These are phyloP conservation scores for Jacana jacana DNA, from an alignment of 2,113 vertebrate genomes.

Conservation along the genomic window DNA sequence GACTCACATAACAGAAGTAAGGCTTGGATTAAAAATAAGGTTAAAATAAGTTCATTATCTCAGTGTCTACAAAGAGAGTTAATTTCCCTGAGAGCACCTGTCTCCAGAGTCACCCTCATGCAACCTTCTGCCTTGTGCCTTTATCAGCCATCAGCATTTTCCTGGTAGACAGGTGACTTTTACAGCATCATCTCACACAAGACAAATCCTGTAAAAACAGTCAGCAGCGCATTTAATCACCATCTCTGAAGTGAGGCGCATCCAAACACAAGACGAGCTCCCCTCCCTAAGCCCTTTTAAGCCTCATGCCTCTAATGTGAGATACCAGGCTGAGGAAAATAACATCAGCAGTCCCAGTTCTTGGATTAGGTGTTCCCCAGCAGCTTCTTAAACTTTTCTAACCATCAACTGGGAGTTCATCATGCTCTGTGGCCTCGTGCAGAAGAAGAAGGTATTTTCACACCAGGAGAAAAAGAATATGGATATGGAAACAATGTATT, in stretches of 20 bases:
- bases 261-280: neutral
- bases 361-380: neutral
- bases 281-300: neutral
- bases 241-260: rapidly evolving
- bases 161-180: neutral
- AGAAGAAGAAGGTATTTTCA: neutral
- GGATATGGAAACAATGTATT: neutral
- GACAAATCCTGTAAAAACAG: neutral
- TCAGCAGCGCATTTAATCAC: neutral
- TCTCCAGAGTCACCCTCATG: neutral
- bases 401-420: neutral
- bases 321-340: neutral
- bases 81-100: neutral
- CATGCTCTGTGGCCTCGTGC: neutral
- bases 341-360: neutral
- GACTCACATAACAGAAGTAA: neutral
- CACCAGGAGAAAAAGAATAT: neutral
- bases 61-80: neutral
- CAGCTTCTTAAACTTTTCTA: neutral
- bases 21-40: neutral
- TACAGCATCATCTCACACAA: neutral
- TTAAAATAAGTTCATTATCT: neutral
- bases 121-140: neutral
- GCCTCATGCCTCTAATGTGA: neutral
- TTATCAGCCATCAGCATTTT: neutral